These are phyloP conservation scores for Holocentrus rufus DNA, from an alignment of 2,797 vertebrate species.

Conservation along the genomic window DNA sequence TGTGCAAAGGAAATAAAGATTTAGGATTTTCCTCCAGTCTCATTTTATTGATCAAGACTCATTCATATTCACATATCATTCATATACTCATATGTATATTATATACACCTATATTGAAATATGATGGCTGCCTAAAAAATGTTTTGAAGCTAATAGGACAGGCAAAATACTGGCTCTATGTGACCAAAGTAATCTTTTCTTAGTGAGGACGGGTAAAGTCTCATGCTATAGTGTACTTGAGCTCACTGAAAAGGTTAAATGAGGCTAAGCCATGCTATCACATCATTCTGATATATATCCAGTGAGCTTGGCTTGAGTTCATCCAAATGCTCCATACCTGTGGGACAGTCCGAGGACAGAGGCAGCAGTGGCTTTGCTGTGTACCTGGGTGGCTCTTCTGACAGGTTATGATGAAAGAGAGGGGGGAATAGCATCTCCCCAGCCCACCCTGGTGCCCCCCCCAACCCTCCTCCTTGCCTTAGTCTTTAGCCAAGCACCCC, in stretches of 20 bases:
- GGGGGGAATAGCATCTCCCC: slow-evolving; percentile 53
- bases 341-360: slow-evolving; percentile 12
- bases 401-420: slow-evolving; percentile 69
- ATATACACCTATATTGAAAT: not conserved
- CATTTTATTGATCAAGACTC: slow-evolving; percentile 2
- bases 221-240: not conserved
- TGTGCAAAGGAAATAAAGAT: slow-evolving; percentile 72
- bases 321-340: slow-evolving; percentile 31
- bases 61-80: not conserved
- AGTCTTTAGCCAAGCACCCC: not conserved
- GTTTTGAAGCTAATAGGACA: not conserved
- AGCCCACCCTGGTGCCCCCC: slow-evolving; percentile 14
- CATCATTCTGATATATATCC: not conserved
- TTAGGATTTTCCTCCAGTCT: slow-evolving; percentile 26
- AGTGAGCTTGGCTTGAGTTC: not conserved
- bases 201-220: not conserved
- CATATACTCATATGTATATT: not conserved
- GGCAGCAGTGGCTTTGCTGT: slow-evolving; percentile 8
- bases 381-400: slow-evolving; percentile 54
- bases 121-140: not conserved
- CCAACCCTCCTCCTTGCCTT: not conserved
- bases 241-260: slow-evolving; percentile 7
- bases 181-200: not conserved
- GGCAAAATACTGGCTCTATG: not conserved
- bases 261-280: not conserved